These are phyloP conservation scores for Polyodon spathula DNA, from an alignment of 2,113 vertebrate species.

Conservation along the genomic window DNA sequence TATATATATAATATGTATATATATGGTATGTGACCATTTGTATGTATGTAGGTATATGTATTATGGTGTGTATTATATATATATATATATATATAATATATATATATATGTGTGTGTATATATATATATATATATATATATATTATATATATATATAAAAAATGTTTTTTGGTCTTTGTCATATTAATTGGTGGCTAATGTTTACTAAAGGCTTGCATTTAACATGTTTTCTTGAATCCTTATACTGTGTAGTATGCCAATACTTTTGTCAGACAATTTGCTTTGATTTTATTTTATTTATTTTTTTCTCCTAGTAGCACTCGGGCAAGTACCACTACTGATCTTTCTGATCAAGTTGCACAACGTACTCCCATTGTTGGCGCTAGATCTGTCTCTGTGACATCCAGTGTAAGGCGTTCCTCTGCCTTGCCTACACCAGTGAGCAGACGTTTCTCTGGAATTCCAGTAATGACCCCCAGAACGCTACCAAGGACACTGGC, in stretches of 20 bases:
- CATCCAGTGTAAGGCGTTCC: slow-evolving; percentile 38
- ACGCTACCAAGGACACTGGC: slow-evolving; percentile 22
- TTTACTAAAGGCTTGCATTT: background rate
- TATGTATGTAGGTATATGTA: no score
- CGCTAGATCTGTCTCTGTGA: slow-evolving; percentile 22
- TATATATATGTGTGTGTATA: no score
- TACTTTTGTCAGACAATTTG: background rate
- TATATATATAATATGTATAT: no score
- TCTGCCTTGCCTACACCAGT: slow-evolving; percentile 69
- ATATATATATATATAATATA: no score
- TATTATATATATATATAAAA: no score
- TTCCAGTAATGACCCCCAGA: slow-evolving; percentile 49
- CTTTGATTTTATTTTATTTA: background rate
- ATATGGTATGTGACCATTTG: no score
- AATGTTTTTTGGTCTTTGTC: background rate
- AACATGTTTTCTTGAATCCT: background rate
- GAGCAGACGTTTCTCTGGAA: slow-evolving; percentile 38
- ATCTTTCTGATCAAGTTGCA: slow-evolving; percentile 12
- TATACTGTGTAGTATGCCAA: background rate
- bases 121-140: no score
- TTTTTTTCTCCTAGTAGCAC: slow-evolving; percentile 35
- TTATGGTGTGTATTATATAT: no score
- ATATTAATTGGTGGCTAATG: background rate
- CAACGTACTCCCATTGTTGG: slow-evolving; percentile 32
- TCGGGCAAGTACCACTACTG: slow-evolving; percentile 38